Base-by-base conservation (phyloP, 1,140 invertebrate species). In the Venturia canescens region DNA sequence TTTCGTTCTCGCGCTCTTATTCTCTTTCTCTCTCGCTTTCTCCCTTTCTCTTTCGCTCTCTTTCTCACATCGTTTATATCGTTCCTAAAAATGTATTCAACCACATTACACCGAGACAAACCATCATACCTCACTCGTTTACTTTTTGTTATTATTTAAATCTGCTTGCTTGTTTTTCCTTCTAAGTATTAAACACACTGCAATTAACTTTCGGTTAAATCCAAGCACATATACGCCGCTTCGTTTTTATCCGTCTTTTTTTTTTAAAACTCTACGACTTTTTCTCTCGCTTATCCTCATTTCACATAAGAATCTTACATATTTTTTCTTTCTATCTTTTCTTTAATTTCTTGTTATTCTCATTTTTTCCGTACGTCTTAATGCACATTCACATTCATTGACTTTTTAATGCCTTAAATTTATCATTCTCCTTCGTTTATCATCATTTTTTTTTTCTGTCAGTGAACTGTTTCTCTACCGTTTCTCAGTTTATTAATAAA, bases 181-280 rank as follows among this genome's bases (percentile, higher is more conserved):
- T 86, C 85, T 87, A 89, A 86, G 86, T 89, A 88, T 88, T 86
- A 89, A 89, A 89, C 87, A 88, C 86, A 88, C 88, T 86, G 84
- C 84, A 84, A 88, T 86, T 84, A 87, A 87, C 84, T 86, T 86
- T 85, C 84, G 85, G 87, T 86, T 7, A 86, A 85, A 83, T 84
- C 80, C 84, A 86, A 88, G 82, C 86, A 83, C 84, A 85, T 87
- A 84, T 87, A 86, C 85, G 85, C 84, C 84, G 81, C 79, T 84
- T 78, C 81, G 80, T 81, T 71, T 81, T 53, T 44, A 26, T 48
- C 67, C 21, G 21, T 70, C 48, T 67, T 79, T 57, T 57, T n/a
- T 57, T 57, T 53, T 53, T 53, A 6, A 6, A 3, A 70, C 23
- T 66, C 21, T 29, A n/a, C 18, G 5, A n/a, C 53, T 57, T 57